Conservation (phyloP, 2,888 invertebrate genomes). For the Tipula confusa region DNA sequence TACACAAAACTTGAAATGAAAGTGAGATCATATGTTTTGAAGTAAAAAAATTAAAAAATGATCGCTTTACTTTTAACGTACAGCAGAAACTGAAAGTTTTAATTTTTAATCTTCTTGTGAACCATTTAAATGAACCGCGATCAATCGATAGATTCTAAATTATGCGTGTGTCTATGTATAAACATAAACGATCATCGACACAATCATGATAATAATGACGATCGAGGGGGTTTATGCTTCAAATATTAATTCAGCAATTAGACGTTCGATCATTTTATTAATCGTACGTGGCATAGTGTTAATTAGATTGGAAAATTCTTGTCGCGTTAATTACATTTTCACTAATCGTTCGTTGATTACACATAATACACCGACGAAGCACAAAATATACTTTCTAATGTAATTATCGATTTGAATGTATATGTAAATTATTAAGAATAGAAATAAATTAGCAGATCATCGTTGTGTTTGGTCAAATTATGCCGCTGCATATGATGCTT, state of each 20-base stretch:
- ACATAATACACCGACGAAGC: not conserved
- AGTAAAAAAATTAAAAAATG: too few species aligned
- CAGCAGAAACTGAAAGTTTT: not conserved
- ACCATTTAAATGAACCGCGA: not conserved
- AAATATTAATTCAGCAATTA: not conserved
- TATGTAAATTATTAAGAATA: not conserved
- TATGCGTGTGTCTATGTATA: too few species aligned
- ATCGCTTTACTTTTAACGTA: not conserved
- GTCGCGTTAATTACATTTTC: not conserved
- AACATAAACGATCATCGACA: not conserved
- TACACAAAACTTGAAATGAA: not conserved
- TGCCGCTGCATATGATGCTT: not conserved
- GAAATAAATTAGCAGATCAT: not conserved
- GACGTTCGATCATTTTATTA: too few species aligned
- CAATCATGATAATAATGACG: not conserved
- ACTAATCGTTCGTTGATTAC: not conserved
- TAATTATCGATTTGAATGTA: not conserved
- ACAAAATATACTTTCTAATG: not conserved
- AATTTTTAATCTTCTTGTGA: not conserved
- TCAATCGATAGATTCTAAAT: too few species aligned
- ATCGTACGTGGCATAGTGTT: not conserved
- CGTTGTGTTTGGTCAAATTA: not conserved
- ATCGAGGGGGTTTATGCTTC: not conserved
- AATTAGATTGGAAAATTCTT: not conserved
- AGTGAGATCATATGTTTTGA: not conserved